Evolutionary conservation across 2,797 vertebrate genomes (phyloP).

Genomic region (Dipus sagitta): DNA sequence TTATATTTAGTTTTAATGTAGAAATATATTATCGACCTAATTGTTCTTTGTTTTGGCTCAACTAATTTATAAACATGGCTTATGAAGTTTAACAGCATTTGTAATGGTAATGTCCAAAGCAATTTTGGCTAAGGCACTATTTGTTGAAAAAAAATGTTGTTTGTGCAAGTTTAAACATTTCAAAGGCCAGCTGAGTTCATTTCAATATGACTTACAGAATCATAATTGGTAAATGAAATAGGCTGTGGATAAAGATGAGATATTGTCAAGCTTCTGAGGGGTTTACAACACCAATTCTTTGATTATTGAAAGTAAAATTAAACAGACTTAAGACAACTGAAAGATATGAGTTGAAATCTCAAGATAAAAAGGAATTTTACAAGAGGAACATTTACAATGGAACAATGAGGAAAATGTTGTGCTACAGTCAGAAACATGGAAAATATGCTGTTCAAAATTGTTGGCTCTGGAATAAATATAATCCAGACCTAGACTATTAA

Average conservation of each 20-base stretch:
- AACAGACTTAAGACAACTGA: slow-evolving; percentile 60
- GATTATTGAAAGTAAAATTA: slow-evolving; percentile 42
- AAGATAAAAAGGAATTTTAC: slow-evolving; percentile 66
- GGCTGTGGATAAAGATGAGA: slow-evolving; percentile 58
- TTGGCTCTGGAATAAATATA: slow-evolving; percentile 86
- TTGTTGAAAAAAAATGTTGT: slow-evolving; percentile 83
- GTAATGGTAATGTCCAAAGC: slow-evolving; percentile 77
- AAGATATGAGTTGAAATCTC: slow-evolving; percentile 71
- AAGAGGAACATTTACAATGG: slow-evolving; percentile 75
- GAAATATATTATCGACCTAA: slow-evolving; percentile 22
- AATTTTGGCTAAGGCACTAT: slow-evolving; percentile 76
- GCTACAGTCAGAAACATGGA: slow-evolving; percentile 80
- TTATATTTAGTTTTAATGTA: slow-evolving; percentile 28
- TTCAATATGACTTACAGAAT: slow-evolving; percentile 78
- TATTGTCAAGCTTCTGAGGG: slow-evolving; percentile 75
- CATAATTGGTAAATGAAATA: slow-evolving; percentile 75
- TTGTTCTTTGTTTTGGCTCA: slow-evolving; percentile 74
- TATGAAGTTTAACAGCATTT: slow-evolving; percentile 77
- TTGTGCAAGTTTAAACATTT: slow-evolving; percentile 82
- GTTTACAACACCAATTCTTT: slow-evolving; percentile 60
- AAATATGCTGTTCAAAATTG: slow-evolving; percentile 82
- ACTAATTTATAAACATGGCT: slow-evolving; percentile 76
- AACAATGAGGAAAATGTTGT: slow-evolving; percentile 79
- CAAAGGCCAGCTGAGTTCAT: slow-evolving; percentile 79
- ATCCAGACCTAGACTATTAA: slow-evolving; percentile 83